Evolutionary conservation across 2,888 invertebrate species (phyloP).

Genomic region (Agapostemon virescens): DNA sequence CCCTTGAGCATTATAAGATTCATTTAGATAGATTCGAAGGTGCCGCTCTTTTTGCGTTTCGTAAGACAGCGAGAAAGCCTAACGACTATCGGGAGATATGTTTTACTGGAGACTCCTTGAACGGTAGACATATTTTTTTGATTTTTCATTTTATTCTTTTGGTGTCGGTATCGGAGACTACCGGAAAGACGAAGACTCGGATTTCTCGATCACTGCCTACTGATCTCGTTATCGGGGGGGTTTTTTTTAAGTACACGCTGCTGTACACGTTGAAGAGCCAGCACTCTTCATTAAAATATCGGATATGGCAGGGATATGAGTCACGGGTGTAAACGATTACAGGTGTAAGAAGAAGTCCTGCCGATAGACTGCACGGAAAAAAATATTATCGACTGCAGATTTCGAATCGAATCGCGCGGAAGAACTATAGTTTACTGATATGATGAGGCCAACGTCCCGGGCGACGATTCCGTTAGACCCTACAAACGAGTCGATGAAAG

Average conservation of each 20-base stretch:
- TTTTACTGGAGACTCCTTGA: slow-evolving; percentile 16
- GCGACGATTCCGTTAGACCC: background rate
- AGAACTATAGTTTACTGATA: slow-evolving; percentile 18
- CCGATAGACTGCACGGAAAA: slow-evolving; percentile 53
- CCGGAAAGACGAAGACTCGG: background rate
- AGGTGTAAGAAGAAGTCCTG: slow-evolving; percentile 42
- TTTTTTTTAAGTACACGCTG: slow-evolving; percentile 61
- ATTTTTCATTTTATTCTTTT: background rate
- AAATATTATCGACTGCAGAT: slow-evolving; percentile 43
- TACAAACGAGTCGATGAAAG: background rate
- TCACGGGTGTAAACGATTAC: slow-evolving; percentile 60
- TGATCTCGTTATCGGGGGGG: background rate
- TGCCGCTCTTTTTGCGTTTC: slow-evolving; percentile 35
- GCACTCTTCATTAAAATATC: slow-evolving; percentile 56
- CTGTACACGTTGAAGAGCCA: slow-evolving; percentile 23
- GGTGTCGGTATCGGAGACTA: background rate
- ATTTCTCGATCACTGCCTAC: slow-evolving; percentile 15
- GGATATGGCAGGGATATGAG: slow-evolving; percentile 74
- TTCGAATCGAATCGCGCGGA: background rate
- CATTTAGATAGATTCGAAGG: slow-evolving; percentile 51
- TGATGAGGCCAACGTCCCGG: slow-evolving; percentile 17
- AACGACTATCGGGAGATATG: slow-evolving; percentile 39
- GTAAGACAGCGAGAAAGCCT: slow-evolving; percentile 25
- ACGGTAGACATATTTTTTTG: background rate
- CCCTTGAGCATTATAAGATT: slow-evolving; percentile 72